Base-by-base conservation (phyloP, 2,888 invertebrate species). In the Morpho achilles region DNA sequence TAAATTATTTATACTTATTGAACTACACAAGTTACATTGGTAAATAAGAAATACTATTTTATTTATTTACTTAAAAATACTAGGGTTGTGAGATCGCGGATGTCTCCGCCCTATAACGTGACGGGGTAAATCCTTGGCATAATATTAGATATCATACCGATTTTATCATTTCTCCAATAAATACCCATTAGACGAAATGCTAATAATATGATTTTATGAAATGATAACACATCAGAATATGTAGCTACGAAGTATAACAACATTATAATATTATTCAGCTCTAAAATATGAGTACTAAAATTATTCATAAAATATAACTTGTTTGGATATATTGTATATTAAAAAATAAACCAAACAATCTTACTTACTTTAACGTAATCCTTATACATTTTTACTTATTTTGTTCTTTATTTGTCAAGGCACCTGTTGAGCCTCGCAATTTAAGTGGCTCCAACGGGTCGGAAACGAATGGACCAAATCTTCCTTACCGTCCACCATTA, bases 371-470 rank as follows among this genome's bases (percentile, higher is more conserved):
- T 16, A 16, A 41, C 6, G 10, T 32, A 43, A 22, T n/a, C 49
- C 23, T 55, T 49, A 59, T 50, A 58, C 10, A 59, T 56, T 16
- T 16, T 16, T 61, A 54, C n/a, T 50, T 57, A 57, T 61, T 48
- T 48, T 44, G 53, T 62, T 52, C 49, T 60, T 57, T 72, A 76
- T 72, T 69, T 64, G 44, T 42, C 16, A 85, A 88, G 89, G 84
- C 82, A 62, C 75, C 82, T 59, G 67, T 75, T 70, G 89, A 88
- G 64, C 69, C 67, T 66, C 87, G 87, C 59, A 80, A 82, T 60
- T 74, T 75, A 60, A 81, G 79, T 64, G 80, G 78, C 58, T 72
- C 74, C 58, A 75, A 72, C 63, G 77, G 76, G 61, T 72, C 72
- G 50, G 86, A 85, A 58, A 61, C 72, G 16, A 60, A 74, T 45